Conservation (phyloP, 2,888 invertebrate genomes). For the Diarsia rubi region DNA sequence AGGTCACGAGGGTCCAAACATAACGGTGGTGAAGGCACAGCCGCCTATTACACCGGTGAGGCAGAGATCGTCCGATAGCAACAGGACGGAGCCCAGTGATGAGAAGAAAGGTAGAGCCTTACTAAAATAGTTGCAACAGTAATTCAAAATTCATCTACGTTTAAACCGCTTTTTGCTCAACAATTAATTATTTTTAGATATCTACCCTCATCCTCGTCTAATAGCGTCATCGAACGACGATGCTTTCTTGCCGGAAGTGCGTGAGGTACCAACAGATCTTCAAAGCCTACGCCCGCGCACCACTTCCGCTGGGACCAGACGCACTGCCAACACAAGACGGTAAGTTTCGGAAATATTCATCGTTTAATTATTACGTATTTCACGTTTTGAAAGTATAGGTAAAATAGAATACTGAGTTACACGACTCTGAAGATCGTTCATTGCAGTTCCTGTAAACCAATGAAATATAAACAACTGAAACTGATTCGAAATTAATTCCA, state of each 20-base stretch:
- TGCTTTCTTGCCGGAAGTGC: constrained; percentile 86
- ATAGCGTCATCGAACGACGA: constrained; percentile 85
- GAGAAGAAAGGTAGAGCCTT: constrained; percentile 86
- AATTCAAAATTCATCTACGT: background rate
- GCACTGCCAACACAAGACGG: constrained; percentile 88
- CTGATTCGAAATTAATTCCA: constrained; percentile 16
- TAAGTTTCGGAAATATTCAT: constrained; percentile 64
- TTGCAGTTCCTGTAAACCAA: constrained; percentile 38
- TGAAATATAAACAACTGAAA: constrained; percentile 35
- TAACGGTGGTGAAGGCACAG: constrained; percentile 82
- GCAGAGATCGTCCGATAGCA: constrained; percentile 91
- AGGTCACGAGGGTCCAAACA: constrained; percentile 83
- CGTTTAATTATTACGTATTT: constrained; percentile 14
- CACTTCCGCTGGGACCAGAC: constrained; percentile 85
- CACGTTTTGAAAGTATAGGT: constrained; percentile 18
- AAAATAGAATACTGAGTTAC: constrained; percentile 15
- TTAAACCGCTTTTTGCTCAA: background rate
- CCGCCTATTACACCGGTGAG: constrained; percentile 82
- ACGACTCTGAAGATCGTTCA: constrained; percentile 27
- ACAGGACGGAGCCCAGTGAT: constrained; percentile 87
- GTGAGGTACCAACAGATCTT: constrained; percentile 80
- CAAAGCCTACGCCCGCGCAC: constrained; percentile 84
- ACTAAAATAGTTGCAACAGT: background rate
- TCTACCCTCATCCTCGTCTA: constrained; percentile 60
- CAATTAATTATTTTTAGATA: constrained; percentile 36